Evolutionary conservation across 2,113 vertebrate species (phyloP).

Genomic region (Cavia aperea): DNA sequence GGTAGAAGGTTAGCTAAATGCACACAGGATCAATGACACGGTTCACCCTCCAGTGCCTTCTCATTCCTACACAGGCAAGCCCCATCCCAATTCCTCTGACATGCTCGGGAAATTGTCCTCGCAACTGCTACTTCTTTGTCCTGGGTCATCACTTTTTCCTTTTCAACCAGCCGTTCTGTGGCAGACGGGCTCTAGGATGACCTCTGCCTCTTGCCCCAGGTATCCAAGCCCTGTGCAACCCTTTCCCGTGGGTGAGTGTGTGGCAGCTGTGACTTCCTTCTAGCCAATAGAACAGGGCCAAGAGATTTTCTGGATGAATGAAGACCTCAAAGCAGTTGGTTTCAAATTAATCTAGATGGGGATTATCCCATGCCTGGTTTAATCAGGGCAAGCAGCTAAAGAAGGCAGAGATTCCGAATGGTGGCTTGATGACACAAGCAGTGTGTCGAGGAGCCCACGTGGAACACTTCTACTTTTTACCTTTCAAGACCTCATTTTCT

Average conservation of each 20-base stretch:
- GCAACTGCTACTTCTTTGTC: neutral
- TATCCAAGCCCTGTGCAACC: neutral
- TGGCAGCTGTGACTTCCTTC: neutral
- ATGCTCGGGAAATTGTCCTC: neutral
- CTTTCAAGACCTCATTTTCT: neutral
- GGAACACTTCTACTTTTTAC: neutral
- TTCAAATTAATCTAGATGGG: constrained; percentile 26
- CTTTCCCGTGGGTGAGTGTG: neutral
- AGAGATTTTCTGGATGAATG: constrained; percentile 12
- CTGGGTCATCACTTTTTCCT: neutral
- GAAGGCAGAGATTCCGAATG: neutral
- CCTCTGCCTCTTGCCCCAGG: neutral
- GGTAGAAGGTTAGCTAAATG: neutral
- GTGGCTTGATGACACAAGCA: neutral
- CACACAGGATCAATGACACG: too few species aligned
- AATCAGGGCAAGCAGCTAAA: neutral
- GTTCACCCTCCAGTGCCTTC: neutral
- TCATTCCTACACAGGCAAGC: neutral
- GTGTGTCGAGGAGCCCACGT: neutral
- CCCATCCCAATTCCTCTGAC: neutral
- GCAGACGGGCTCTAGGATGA: neutral
- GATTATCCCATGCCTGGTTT: neutral
- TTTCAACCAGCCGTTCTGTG: neutral
- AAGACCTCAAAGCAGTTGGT: neutral
- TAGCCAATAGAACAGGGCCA: neutral